Conservation (phyloP, 2,888 invertebrate species). For the Serrognathus titanus region DNA sequence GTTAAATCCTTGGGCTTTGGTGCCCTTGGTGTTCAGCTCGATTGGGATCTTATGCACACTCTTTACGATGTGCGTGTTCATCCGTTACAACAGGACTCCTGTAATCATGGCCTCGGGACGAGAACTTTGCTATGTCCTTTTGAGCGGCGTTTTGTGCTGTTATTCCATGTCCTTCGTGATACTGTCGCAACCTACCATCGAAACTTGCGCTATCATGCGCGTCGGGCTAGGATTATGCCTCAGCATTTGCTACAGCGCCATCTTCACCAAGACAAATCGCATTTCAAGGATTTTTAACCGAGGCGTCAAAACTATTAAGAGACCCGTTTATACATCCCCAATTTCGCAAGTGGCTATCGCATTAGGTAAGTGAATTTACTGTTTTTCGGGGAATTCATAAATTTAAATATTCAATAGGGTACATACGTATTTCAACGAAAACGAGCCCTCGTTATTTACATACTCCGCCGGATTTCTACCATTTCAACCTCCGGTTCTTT, state of each 20-base stretch:
- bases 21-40: slow-evolving; percentile 60
- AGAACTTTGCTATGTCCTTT: slow-evolving; percentile 71
- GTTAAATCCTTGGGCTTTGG: slow-evolving; percentile 63
- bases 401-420: too few relatives aligned
- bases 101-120: slow-evolving; percentile 76
- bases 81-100: slow-evolving; percentile 50
- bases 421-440: too few relatives aligned
- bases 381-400: too few relatives aligned
- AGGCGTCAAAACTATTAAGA: slow-evolving; percentile 65
- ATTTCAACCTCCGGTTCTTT: too few relatives aligned
- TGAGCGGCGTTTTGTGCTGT: slow-evolving; percentile 67
- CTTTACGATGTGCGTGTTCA: slow-evolving; percentile 62
- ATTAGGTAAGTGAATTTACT: slow-evolving; percentile 50
- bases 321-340: slow-evolving; percentile 73
- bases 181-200: slow-evolving; percentile 62
- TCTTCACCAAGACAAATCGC: slow-evolving; percentile 73
- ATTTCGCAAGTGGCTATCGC: slow-evolving; percentile 71
- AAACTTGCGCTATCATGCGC: slow-evolving; percentile 62
- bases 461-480: too few relatives aligned
- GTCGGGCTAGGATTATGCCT: slow-evolving; percentile 70
- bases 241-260: slow-evolving; percentile 71
- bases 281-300: slow-evolving; percentile 71
- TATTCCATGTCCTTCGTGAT: slow-evolving; percentile 71
- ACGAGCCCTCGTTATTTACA: too few relatives aligned
- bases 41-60: slow-evolving; percentile 60